These are phyloP conservation scores for Leucoraja erinaceus DNA, from an alignment of 2,113 vertebrate species.

Conservation along the genomic window DNA sequence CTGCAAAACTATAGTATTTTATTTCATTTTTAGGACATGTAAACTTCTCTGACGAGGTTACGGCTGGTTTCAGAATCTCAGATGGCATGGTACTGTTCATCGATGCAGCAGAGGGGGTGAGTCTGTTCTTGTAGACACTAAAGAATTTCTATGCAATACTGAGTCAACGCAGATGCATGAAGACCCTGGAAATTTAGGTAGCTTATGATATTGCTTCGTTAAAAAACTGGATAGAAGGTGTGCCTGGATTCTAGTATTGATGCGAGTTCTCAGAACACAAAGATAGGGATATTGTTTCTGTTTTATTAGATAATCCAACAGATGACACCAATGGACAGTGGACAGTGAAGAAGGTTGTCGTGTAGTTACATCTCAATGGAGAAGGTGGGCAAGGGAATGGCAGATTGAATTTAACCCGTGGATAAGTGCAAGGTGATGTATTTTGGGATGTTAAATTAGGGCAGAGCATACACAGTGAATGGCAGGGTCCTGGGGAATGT, in stretches of 20 bases:
- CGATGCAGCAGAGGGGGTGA: slow-evolving; percentile 92
- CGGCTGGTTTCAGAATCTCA: slow-evolving; percentile 84
- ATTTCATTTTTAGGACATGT: slow-evolving; percentile 71
- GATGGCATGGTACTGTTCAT: slow-evolving; percentile 95
- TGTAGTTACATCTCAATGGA: too few species aligned
- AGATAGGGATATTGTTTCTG: too few species aligned
- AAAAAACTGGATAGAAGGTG: neutral
- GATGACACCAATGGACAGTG: too few species aligned
- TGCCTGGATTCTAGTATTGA: neutral
- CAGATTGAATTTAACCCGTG: too few species aligned
- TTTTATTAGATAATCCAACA: too few species aligned
- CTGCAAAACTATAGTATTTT: neutral
- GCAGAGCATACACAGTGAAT: too few species aligned
- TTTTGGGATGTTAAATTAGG: too few species aligned
- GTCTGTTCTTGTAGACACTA: slow-evolving; percentile 41
- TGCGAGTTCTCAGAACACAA: too few species aligned
- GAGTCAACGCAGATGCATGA: neutral
- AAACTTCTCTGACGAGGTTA: slow-evolving; percentile 96
- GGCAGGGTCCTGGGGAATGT: too few species aligned
- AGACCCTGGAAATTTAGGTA: neutral
- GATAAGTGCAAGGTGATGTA: too few species aligned
- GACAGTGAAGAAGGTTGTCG: too few species aligned
- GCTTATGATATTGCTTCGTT: neutral
- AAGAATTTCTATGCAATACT: neutral
- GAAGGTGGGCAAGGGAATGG: too few species aligned